Evolutionary conservation across 2,888 invertebrate species (phyloP), one percentile per base, ranked within the genome.

Genomic region (Cataglyphis rosenhaueri): DNA sequence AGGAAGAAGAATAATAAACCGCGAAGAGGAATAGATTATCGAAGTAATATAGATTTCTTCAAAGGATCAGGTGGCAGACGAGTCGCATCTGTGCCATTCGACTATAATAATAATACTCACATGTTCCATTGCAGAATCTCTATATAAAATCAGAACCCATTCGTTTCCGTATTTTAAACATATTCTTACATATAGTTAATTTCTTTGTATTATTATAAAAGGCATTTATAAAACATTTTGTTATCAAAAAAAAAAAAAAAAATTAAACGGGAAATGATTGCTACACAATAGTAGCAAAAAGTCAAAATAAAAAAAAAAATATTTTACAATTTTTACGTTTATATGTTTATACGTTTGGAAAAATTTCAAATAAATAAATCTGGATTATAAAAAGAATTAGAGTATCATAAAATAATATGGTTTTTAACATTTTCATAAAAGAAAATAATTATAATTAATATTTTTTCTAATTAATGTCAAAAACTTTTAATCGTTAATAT

Each of bases 11-110:
- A 66, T 66, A 21, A 21, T n/a, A 76, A 76, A 41, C 15, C 38
- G 10, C 48, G 48, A 61, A n/a, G 12, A 21, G 2, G 29, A 38
- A 12, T 18, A 21, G 32, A 10, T 70, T 75, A 48, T 61, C n/a
- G n/a, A 15, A 35, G 38, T 70, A 55, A 10, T 66, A 59, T 75
- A 32, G 68, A 66, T 84, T 76, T 66, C 18, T 61, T 55, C 35
- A 29, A n/a, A 81, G 75, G 29, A 57, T 59, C 64, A 71, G 48
- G 21, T 83, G 83, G 70, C 48, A 10, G 25, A 65, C 18, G 35
- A 5, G 71, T 55, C 81, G 21, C 48, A 71, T 59, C 62, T 62
- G 44, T 52, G 48, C n/a, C 35, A 35, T 21, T 71, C 32, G 59
- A 55, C 48, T 59, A 57, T 55, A 75, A 44, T 78, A 66, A 78